Evolutionary conservation across 2,888 invertebrate genomes (phyloP), one percentile per base, ranked within the genome.

Genomic region (Pachymerium ferrugineum): DNA sequence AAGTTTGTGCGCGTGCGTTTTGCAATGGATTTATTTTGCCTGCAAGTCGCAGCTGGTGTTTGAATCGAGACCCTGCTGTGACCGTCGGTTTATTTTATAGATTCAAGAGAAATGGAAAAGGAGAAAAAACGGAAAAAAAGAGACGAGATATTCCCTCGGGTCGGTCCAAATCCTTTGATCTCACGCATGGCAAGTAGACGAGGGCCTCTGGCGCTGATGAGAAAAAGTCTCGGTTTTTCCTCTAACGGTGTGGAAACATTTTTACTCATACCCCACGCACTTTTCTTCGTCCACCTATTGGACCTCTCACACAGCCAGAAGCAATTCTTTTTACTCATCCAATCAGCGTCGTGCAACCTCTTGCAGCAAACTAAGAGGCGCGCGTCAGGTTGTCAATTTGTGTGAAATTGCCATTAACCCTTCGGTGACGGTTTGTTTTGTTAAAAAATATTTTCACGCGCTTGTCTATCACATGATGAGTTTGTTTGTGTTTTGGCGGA

Each of bases 171-270:
- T 54, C 54, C 54, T 54, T 54, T 54, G 54, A 54, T 54, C 54
- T 54, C 54, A 25, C 54, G 54, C 54, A 54, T 54, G 54, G 54
- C 54, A 54, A 54, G 54, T 54, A 54, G 54, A 25, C 54, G 22
- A 54, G 54, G 54, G 54, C 54, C 54, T 54, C 54, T 54, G 54
- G 54, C 54, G 54, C 54, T 54, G 54, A 54, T 54, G 54, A 54
- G 54, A 54, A 54, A 54, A 54, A 54, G 54, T 54, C 22, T 54
- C 25, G 28, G 54, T 54, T 28, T n/a, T 54, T 22, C 22, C 10
- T 47, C 47, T 47, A 3, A 19, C 25, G 28, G 25, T 28, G 54
- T 22, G 25, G 54, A 54, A 54, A 54, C 54, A 54, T 54, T 28
- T 54, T 54, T 54, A 54, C 54, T 54, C 54, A 54, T 54, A 28